Evolutionary conservation across 2,888 invertebrate genomes (phyloP), one percentile per base, ranked within the genome.

Genomic region (Andrena chrysosceles): DNA sequence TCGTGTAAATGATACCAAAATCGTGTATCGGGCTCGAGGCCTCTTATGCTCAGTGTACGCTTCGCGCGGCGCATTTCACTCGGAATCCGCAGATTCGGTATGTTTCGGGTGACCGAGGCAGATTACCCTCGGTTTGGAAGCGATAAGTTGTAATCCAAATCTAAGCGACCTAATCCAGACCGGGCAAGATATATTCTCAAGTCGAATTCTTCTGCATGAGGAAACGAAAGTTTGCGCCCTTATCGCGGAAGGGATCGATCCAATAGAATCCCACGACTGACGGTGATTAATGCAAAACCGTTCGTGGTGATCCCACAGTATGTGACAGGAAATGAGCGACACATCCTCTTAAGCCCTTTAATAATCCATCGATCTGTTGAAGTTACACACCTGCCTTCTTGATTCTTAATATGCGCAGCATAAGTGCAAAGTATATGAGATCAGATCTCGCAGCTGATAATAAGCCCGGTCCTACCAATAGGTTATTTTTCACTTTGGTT

Each of bases 251-350:
- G 42, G 42, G 42, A 42, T 42, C 42, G 16, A 26, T 52, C 48
- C 29, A 70, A 29, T 26, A 60, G 60, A 70, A 68, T 54, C 31
- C 29, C 76, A 82, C 68, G 68, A 62, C 64, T 76, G 73, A 81
- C 75, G 72, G 72, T 73, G 77, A 78, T 85, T 79, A 84, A 86
- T 78, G 81, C 59, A 59, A 63, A 79, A 79, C 67, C 16, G 67
- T 71, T 62, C 74, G 62, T 64, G 52, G 62, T 33, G 69, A 76
- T 83, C 71, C 60, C 48, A 59, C 64, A 78, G 76, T 75, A 91
- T 89, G 85, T 89, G 91, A 90, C 91, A 90, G 88, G 87, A 89
- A 83, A 87, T 92, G 92, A 92, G 91, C 91, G 92, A 92, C 92
- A 92, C 88, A 91, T 92, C 92, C 92, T 91, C 81, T 87, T 88